Evolutionary conservation across 2,888 invertebrate species (phyloP), one percentile per base, ranked within the genome.

Genomic region (Thyatira batis): DNA sequence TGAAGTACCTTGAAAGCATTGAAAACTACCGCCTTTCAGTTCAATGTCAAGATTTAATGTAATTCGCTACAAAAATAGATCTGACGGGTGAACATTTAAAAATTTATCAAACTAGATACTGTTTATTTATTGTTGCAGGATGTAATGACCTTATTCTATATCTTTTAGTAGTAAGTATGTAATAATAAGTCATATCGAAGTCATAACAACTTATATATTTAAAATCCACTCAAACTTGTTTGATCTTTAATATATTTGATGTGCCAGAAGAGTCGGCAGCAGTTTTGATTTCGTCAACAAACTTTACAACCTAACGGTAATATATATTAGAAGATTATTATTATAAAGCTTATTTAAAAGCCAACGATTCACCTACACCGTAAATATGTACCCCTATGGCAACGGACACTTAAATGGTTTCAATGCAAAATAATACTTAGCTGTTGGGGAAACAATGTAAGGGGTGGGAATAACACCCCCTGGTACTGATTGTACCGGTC

Each of bases 11-110:
- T n/a, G n/a, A n/a, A n/a, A n/a, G 39, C 39, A 50, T 20, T 20
- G 23, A 50, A 45, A 52, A 65, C 50, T 50, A 49, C 28, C 53
- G 44, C 25, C 21, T 51, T 55, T 51, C 54, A 55, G 65, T 68
- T 76, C 84, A 84, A 84, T 82, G 84, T 85, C 84, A 87, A 84
- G 61, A 66, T 72, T 71, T 72, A 73, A 80, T 78, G 76, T 79
- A 83, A 76, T 62, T 61, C 60, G 55, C 45, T 55, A 58, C 73
- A 60, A 55, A 80, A 85, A 86, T 86, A 87, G 80, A 83, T 60
- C 58, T 13, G 1, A n/a, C 1, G n/a, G 13, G 39, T 39, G 17
- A 39, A 39, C 5, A 39, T 33, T 33, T 17, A 39, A 39, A 39
- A 17, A 39, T 5, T n/a, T 39, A 39, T 39, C 39, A 17, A 39